Evolutionary conservation across 2,113 vertebrate genomes (phyloP).

Genomic region (Mirounga angustirostris): DNA sequence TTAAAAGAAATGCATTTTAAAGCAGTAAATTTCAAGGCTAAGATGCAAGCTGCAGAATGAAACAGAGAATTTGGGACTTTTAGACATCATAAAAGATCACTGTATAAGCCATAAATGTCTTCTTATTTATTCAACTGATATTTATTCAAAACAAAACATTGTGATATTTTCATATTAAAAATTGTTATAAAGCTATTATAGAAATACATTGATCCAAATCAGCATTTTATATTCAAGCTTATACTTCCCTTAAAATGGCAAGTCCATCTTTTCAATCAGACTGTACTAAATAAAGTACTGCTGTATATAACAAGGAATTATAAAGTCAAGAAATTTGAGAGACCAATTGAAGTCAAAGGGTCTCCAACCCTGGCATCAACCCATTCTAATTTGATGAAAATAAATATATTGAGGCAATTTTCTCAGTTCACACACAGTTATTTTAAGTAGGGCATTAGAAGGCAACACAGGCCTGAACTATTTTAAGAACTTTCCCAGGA

Average conservation of each 20-base stretch:
- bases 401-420: neutral
- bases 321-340: neutral
- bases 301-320: neutral
- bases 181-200: neutral
- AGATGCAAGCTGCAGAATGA: neutral
- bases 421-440: neutral
- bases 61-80: neutral
- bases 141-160: neutral
- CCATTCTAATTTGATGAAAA: neutral
- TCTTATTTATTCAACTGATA: conserved; percentile 2
- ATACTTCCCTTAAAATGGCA: neutral
- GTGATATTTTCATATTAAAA: neutral
- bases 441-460: neutral
- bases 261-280: neutral
- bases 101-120: neutral
- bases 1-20: neutral
- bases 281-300: neutral
- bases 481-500: neutral
- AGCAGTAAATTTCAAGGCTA: neutral
- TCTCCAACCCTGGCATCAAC: neutral
- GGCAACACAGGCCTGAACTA: neutral
- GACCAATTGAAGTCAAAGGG: neutral
- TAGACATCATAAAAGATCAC: neutral
- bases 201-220: conserved; percentile 7
- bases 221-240: neutral